Conservation (phyloP, 2,888 invertebrate species). For the Chydorus sphaericus region DNA sequence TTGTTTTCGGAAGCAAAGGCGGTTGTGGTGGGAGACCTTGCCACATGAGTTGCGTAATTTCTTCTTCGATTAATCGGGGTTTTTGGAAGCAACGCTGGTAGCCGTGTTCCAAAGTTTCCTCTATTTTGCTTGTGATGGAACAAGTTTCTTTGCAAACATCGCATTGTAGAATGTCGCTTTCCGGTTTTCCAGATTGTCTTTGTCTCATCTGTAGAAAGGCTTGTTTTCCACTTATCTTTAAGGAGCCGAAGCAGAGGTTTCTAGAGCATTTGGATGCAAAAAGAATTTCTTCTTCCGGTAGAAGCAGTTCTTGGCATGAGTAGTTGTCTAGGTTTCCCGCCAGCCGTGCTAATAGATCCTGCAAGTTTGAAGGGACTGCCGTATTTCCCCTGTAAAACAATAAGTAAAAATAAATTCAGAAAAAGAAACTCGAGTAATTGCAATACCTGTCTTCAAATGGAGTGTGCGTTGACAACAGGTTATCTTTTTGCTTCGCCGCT, state of each 20-base stretch:
- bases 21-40: background rate
- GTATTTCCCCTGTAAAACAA: too few species aligned
- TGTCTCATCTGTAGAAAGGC: background rate
- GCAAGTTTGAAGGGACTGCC: too few species aligned
- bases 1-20: too few species aligned
- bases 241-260: background rate
- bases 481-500: background rate
- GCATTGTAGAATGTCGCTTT: background rate
- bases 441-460: too few species aligned
- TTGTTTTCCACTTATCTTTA: background rate
- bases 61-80: background rate
- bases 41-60: background rate
- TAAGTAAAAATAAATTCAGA: too few species aligned
- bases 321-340: background rate
- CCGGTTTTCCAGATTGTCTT: background rate
- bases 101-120: background rate
- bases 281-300: background rate
- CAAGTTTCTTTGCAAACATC: background rate
- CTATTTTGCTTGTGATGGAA: background rate
- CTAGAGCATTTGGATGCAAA: background rate
- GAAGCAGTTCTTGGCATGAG: background rate
- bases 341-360: background rate
- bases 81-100: background rate
- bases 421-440: too few species aligned
- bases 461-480: too few species aligned